Base-by-base conservation (phyloP, 2,888 invertebrate species). In the Rhabditophanes sp. region DNA sequence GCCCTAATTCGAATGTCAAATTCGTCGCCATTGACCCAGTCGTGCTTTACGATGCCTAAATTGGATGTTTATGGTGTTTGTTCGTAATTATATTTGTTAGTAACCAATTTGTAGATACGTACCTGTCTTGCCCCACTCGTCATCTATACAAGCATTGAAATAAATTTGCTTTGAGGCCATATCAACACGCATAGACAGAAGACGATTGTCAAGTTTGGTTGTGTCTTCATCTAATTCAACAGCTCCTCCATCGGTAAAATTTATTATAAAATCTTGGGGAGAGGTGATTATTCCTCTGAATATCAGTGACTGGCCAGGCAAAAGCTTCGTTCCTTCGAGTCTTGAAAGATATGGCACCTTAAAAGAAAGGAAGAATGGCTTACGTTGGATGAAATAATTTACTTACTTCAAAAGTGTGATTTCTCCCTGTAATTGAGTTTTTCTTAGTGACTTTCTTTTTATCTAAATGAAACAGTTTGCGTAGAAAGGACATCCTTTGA, bases 221-320 rank as follows among this genome's bases (percentile, higher is more conserved):
- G 42, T 41, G 15, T 54, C 56, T 3, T 51, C 48, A 14, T 62
- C 58, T n/a, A 55, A 35, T 38, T 62, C 61, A 8, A 61, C 61
- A 8, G 36, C 30, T 4, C 50, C 45, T 5, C 61, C 61, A 12
- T 47, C 44, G 3, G 61, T 62, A 30, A 61, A 37, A 22, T 57
- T 59, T 27, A 61, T 46, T 19, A 57, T 42, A 40, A 61, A 61
- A 8, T 56, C 53, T 8, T 57, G 48, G 7, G 34, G 30, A 53
- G 58, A 56, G 32, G 49, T 50, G 29, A 61, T 47, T 34, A 53
- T 39, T 33, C 63, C 63, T 20, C 63, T 42, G 24, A 58, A 49
- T 37, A 64, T 50, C n/a, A 63, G 41, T 9, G 63, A 61, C 35
- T 63, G 63, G 2, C 63, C 63, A 7, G 57, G 48, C 37, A 58